Evolutionary conservation across 2,797 vertebrate genomes (phyloP).

Genomic region (Macropodus opercularis): DNA sequence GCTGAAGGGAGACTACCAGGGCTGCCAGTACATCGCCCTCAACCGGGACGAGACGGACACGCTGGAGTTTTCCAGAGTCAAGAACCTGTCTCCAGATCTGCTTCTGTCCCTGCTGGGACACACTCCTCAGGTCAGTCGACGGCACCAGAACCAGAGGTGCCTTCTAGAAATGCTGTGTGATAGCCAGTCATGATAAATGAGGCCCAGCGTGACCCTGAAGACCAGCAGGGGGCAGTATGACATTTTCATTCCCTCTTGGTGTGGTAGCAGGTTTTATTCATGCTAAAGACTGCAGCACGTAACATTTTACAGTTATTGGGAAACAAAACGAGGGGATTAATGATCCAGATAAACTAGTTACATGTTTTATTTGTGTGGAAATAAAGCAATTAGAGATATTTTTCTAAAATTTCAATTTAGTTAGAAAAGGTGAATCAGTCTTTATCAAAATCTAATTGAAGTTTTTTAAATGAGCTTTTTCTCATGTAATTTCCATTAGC

Average conservation of each 20-base stretch:
- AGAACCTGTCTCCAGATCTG: slow-evolving; percentile 63
- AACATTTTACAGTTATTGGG: slow-evolving; percentile 15
- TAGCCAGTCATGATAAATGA: neutral
- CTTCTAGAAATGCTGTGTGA: neutral
- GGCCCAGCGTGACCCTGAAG: neutral
- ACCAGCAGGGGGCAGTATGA: slow-evolving; percentile 75
- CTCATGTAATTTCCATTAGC: slow-evolving; percentile 69
- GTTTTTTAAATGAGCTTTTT: too few relatives aligned
- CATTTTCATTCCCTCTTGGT: slow-evolving; percentile 1
- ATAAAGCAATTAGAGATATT: neutral
- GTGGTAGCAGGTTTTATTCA: slow-evolving; percentile 19
- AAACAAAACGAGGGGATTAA: neutral
- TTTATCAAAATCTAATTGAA: too few relatives aligned
- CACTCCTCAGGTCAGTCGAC: slow-evolving; percentile 76
- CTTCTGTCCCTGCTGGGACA: slow-evolving; percentile 82
- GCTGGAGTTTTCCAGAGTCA: slow-evolving; percentile 76
- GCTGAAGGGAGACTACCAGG: slow-evolving; percentile 79
- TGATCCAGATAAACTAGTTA: neutral
- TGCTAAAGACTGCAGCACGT: slow-evolving; percentile 14
- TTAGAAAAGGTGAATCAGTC: slow-evolving; percentile 1
- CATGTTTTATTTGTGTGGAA: neutral
- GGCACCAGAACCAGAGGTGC: neutral
- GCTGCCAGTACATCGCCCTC: slow-evolving; percentile 80
- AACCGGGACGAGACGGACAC: slow-evolving; percentile 77
- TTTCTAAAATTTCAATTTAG: neutral